Conservation (phyloP, 2,888 invertebrate genomes). For the Brachyptera risi region DNA sequence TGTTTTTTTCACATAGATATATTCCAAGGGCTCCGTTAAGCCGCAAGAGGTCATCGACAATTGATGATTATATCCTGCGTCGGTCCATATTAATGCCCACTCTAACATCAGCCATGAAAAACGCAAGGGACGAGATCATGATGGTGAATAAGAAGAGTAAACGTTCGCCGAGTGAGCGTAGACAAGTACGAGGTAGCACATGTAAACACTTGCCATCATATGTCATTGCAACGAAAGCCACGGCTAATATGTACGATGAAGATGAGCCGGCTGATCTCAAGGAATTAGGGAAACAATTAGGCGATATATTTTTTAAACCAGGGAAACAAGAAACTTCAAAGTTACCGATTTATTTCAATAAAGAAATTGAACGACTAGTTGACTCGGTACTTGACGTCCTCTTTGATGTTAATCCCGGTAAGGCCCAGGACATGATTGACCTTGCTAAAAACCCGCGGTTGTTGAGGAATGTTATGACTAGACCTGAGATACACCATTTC, state of each 20-base stretch:
- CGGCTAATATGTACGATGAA: too few relatives aligned
- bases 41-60: not conserved
- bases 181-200: not conserved
- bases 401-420: not conserved
- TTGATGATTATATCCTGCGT: not conserved
- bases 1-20: too few relatives aligned
- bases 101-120: not conserved
- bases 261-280: not conserved
- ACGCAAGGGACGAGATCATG: not conserved
- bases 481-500: slow-evolving; percentile 7
- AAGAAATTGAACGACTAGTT: too few relatives aligned
- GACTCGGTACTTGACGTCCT: not conserved
- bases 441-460: not conserved
- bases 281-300: not conserved
- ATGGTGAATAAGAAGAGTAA: not conserved
- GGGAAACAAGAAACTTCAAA: too few relatives aligned
- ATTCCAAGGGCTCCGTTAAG: too few relatives aligned
- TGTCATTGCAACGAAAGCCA: not conserved
- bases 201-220: not conserved
- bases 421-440: not conserved
- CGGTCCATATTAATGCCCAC: not conserved
- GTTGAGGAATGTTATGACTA: not conserved
- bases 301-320: too few relatives aligned
- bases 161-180: not conserved
- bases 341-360: too few relatives aligned